Conservation (phyloP, 2,797 vertebrate genomes). For the Poecilia velifera region DNA sequence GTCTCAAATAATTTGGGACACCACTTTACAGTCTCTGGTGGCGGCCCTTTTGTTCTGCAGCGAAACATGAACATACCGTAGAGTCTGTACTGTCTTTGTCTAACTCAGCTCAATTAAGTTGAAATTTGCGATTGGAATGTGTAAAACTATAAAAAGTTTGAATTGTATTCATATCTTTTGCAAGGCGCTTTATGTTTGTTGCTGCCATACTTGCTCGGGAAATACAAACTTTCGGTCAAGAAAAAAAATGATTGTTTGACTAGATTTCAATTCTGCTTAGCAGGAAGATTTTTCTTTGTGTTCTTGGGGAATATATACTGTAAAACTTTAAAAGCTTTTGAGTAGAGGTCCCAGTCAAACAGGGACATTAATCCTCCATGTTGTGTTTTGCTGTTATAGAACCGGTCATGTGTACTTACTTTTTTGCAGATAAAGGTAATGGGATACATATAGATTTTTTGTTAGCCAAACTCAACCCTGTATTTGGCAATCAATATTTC, state of each 20-base stretch:
- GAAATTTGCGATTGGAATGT: too few species aligned
- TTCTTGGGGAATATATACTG: slow-evolving; percentile 3
- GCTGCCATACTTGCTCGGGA: not conserved
- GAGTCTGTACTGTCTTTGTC: slow-evolving; percentile 5
- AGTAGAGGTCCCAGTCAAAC: slow-evolving; percentile 3
- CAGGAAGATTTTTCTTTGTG: slow-evolving; percentile 6
- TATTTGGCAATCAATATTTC: slow-evolving; percentile 26
- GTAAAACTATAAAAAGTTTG: not conserved
- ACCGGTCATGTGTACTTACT: slow-evolving; percentile 21
- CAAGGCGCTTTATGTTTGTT: not conserved
- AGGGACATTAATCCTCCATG: not conserved
- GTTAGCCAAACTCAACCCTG: slow-evolving; percentile 19
- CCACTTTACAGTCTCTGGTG: slow-evolving; percentile 46
- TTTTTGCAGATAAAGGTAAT: slow-evolving; percentile 29
- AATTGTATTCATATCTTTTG: not conserved
- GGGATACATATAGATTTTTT: slow-evolving; percentile 28
- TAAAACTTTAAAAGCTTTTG: slow-evolving; percentile 7
- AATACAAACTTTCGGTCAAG: not conserved
- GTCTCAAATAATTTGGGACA: slow-evolving; percentile 21
- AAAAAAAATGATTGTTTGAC: not conserved
- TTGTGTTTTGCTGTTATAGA: slow-evolving; percentile 4
- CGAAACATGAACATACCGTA: slow-evolving; percentile 44
- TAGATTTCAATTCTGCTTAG: not conserved
- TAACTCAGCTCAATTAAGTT: too few species aligned
- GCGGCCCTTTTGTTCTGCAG: slow-evolving; percentile 48